These are phyloP conservation scores for Halocynthia aurantium DNA, from an alignment of 23 tunicate species.

Conservation along the genomic window DNA sequence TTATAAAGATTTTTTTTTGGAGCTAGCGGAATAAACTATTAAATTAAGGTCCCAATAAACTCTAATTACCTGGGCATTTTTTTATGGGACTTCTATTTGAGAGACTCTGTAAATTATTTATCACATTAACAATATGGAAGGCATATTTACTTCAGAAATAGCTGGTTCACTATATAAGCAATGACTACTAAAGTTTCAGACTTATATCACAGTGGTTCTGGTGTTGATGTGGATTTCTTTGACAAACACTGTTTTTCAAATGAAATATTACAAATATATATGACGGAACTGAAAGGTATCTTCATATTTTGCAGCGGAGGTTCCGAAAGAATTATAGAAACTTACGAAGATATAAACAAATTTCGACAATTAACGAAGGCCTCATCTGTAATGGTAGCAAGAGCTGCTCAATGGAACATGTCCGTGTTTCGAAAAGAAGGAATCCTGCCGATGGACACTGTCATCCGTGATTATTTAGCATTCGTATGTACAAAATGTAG, in stretches of 20 bases:
- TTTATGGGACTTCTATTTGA: background rate
- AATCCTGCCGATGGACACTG: slow-evolving; percentile 54
- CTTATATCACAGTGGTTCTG: too few species aligned
- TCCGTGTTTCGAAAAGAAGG: slow-evolving; percentile 93
- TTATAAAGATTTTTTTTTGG: background rate
- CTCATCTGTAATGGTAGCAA: slow-evolving; percentile 83
- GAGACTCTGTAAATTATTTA: too few species aligned
- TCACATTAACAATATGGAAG: too few species aligned
- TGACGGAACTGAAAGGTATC: too few species aligned
- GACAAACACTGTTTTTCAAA: too few species aligned
- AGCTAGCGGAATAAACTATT: background rate
- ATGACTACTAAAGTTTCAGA: too few species aligned
- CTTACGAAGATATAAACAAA: slow-evolving; percentile 72
- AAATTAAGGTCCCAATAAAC: background rate
- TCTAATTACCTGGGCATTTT: background rate
- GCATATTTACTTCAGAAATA: too few species aligned
- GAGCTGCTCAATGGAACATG: slow-evolving; percentile 76
- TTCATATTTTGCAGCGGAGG: slow-evolving; percentile 52
- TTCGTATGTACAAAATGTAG: slow-evolving; percentile 29
- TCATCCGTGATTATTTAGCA: slow-evolving; percentile 66
- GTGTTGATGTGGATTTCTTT: too few species aligned
- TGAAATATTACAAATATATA: too few species aligned
- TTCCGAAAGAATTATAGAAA: slow-evolving; percentile 48
- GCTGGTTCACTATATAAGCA: too few species aligned
- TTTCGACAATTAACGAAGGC: slow-evolving; percentile 61